A percentile compares a stretch with the other conserved stretches of the same genome.
Evolutionary conservation across 2,797 vertebrate species (phyloP).

Genomic region (Phataginus tetradactyla): DNA sequence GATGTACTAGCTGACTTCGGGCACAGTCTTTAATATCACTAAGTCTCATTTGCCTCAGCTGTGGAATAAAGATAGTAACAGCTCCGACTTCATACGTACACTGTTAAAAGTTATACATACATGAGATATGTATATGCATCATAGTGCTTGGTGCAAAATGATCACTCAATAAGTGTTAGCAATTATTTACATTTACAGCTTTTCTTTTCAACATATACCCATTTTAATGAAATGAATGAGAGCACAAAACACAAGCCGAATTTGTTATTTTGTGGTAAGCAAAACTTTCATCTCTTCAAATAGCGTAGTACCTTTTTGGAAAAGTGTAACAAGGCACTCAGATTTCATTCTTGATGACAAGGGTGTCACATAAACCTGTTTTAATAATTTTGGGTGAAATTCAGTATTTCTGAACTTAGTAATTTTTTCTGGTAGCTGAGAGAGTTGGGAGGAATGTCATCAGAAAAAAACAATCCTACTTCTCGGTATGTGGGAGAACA

Average conservation of each 20-base stretch:
- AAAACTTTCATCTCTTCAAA: not conserved
- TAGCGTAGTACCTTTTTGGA: not conserved
- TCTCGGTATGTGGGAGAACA: not conserved
- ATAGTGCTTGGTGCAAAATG: accelerated
- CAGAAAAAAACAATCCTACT: not conserved
- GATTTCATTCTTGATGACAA: not conserved
- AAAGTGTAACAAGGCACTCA: not conserved
- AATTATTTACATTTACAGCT: not conserved
- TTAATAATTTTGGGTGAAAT: not conserved
- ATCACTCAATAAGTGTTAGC: not conserved
- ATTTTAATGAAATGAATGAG: not conserved
- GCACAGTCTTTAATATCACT: not conserved
- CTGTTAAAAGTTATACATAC: not conserved
- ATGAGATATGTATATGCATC: not conserved
- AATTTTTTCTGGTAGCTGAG: not conserved
- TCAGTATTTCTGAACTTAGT: not conserved
- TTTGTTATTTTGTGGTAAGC: not conserved
- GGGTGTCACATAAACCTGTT: not conserved
- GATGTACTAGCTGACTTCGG: not conserved
- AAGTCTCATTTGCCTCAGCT: not conserved
- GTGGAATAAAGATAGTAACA: not conserved
- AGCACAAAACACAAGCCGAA: too few relatives aligned
- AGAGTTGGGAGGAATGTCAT: not conserved
- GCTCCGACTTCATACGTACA: accelerated
- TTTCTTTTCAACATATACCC: not conserved